Evolutionary conservation across 2,113 vertebrate genomes (phyloP).

Genomic region (Sinocyclocheilus grahami): DNA sequence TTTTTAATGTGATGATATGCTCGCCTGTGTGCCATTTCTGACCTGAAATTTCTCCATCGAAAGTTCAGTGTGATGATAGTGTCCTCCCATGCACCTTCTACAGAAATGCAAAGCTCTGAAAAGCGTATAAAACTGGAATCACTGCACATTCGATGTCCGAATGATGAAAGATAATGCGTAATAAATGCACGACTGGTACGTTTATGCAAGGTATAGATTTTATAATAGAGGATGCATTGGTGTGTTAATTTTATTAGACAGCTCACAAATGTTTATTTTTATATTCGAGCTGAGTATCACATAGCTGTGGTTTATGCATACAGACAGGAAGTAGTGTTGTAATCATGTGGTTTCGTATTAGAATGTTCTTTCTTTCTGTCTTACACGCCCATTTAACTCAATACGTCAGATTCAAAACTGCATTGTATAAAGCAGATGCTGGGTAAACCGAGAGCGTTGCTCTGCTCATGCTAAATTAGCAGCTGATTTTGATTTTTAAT

Average conservation of each 20-base stretch:
- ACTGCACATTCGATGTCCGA: not conserved
- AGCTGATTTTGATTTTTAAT: not conserved
- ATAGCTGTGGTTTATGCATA: constrained; percentile 66
- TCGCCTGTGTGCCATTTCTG: not conserved
- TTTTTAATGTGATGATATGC: not conserved
- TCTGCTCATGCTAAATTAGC: not conserved
- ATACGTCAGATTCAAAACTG: not conserved
- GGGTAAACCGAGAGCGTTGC: not conserved
- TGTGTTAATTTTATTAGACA: not conserved
- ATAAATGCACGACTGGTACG: not conserved
- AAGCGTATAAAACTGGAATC: not conserved
- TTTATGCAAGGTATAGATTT: not conserved
- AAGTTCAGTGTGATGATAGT: not conserved
- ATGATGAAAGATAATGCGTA: not conserved
- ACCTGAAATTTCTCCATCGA: not conserved
- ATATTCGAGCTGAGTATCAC: constrained; percentile 65
- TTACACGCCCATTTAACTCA: not conserved
- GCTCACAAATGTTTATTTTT: constrained; percentile 30
- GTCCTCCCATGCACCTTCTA: not conserved
- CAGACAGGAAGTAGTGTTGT: constrained; percentile 80
- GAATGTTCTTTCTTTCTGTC: constrained; percentile 58
- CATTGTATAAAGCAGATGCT: not conserved
- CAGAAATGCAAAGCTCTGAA: not conserved
- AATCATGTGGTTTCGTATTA: constrained; percentile 79
- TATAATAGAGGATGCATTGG: not conserved